These are phyloP conservation scores for Agrypnus murinus DNA, from an alignment of 2,888 invertebrate species.

Conservation along the genomic window DNA sequence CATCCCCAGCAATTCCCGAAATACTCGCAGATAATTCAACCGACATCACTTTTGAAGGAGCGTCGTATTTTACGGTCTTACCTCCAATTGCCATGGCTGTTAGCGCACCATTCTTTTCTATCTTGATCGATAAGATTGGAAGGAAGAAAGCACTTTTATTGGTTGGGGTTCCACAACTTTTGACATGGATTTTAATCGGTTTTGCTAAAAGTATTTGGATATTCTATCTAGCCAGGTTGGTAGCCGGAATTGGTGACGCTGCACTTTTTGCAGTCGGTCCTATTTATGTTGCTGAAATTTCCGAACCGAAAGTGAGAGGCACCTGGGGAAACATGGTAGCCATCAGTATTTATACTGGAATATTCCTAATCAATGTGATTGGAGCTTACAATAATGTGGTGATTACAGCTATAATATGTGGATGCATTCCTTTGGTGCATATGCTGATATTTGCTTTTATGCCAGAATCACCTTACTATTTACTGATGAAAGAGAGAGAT, in stretches of 20 bases:
- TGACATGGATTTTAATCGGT: slow-evolving; percentile 58
- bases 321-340: slow-evolving; percentile 62
- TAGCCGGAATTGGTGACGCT: slow-evolving; percentile 61
- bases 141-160: slow-evolving; percentile 57
- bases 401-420: slow-evolving; percentile 53
- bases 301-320: slow-evolving; percentile 62
- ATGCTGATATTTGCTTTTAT: slow-evolving; percentile 58
- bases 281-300: slow-evolving; percentile 62
- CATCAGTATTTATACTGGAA: slow-evolving; percentile 58
- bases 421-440: slow-evolving; percentile 57
- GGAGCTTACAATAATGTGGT: slow-evolving; percentile 57
- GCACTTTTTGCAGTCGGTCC: slow-evolving; percentile 58
- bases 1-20: slow-evolving; percentile 37
- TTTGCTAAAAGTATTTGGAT: slow-evolving; percentile 58
- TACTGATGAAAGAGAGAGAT: slow-evolving; percentile 59
- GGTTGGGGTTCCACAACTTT: slow-evolving; percentile 59
- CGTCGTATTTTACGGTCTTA: slow-evolving; percentile 56
- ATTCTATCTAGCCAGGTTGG: slow-evolving; percentile 62
- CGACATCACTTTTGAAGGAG: slow-evolving; percentile 52
- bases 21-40: slow-evolving; percentile 25
- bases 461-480: slow-evolving; percentile 66
- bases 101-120: slow-evolving; percentile 47
- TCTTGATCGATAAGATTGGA: slow-evolving; percentile 54
- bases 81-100: slow-evolving; percentile 53
- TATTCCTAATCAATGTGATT: slow-evolving; percentile 60